Evolutionary conservation across 1,140 invertebrate species (phyloP), one percentile per base, ranked within the genome.

Genomic region (Cheumatopsyche charites): DNA sequence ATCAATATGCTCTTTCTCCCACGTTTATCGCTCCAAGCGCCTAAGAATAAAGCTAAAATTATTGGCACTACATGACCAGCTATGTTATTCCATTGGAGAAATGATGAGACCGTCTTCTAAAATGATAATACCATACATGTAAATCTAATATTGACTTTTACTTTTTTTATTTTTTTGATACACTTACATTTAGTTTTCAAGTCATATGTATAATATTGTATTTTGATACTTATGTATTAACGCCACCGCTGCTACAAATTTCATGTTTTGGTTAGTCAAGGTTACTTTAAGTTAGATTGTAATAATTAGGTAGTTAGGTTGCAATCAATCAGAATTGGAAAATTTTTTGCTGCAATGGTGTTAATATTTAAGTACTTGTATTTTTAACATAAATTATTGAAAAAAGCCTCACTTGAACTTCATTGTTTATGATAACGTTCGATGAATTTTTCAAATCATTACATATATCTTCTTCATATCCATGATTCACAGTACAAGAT

Each of bases 51-150:
- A 0, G 91, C 90, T n/a, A 93, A 79, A 1, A 93, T 78, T 17
- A 93, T 88, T 9, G 91, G 91, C 2, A 91, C 83, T 0, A 88
- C 78, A 75, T 92, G 89, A 0, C 86, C 87, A 0, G 90, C 88
- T 3, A 93, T 88, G 61, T 88, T 87, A 74, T 92, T 90, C 87
- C 89, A 92, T 79, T 92, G 89, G 75, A 90, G 87, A 74, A 92
- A 93, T 58, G 85, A 83, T 1, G 91, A 87, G 0, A 90, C 89
- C 2, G 90, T 91, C 11, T 86, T 77, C 89, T 92, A 1, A 80
- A 80, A 71, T 9, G n/a, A n/a, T n/a, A n/a, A n/a, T n/a, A n/a
- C 12, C 41, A 62, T 49, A 62, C 36, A 43, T 15, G 19, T 72
- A 25, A 6, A 29, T 61, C 7, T 61, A n/a, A n/a, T n/a, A n/a